Base-by-base conservation (phyloP, 2,113 vertebrate genomes). In the Heteronetta atricapilla region DNA sequence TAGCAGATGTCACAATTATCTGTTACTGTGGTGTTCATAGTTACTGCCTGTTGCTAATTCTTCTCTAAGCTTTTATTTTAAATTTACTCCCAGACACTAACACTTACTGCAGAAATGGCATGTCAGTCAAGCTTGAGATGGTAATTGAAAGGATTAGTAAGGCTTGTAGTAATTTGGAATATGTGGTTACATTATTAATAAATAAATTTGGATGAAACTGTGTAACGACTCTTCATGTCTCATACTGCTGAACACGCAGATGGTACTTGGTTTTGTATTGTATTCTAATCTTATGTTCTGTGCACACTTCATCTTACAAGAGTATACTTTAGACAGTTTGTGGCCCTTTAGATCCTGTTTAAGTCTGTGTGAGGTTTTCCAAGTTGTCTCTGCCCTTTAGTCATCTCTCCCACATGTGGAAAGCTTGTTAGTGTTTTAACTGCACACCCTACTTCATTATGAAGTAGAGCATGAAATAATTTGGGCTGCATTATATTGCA, bases 111-210 rank as follows among this genome's bases (percentile, higher is more conserved):
- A 59, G 26, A 77, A 96, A 8, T 90, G 92, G 89, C 69, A 33
- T 16, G 38, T 82, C 38, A 36, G 38, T 55, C 78, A 56, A 63
- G 62, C 23, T 28, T 56, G 31, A 72, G 72, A 52, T 77, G 72
- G 77, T 50, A 91, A 60, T 40, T 40, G 48, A 82, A 86, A 85
- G 13, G 38, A 69, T 70, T 77, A 89, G n/a, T 95, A 90, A 88
- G 50, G 83, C 96, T 97, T 84, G 63, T 94, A 94, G 67, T 92
- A 77, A 93, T 91, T 97, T 97, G 96, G 70, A 97, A 55, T 92
- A 94, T 90, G 89, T 96, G 92, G 84, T 92, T 95, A 95, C 55
- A 72, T 94, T 96, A 94, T 96, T 93, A 98, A 97, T 98, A 98
- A 98, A 98, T 84, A 63, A 95, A 97, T 96, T 97, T 93, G 94